Percentiles rank a stretch among this genome's conserved stretches.
These are phyloP conservation scores for Trematomus loennbergii DNA, from an alignment of 2,113 vertebrate genomes.

Conservation along the genomic window DNA sequence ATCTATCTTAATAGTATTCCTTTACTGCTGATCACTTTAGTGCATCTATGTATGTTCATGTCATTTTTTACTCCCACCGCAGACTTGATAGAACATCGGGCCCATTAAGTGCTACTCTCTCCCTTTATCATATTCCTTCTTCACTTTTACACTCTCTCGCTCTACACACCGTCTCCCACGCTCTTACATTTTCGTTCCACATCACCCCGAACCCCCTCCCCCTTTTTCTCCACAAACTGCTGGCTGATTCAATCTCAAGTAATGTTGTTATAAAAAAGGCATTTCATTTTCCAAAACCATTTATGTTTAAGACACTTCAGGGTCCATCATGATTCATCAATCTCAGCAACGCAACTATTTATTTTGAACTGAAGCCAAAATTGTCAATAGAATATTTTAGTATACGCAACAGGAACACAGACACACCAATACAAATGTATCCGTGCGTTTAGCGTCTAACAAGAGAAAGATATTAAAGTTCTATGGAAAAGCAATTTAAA, in stretches of 20 bases:
- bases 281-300: conserved; percentile 67
- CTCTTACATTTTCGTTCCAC: conserved; percentile 6
- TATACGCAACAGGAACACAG: background rate
- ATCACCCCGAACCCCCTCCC: background rate
- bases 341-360: conserved; percentile 4
- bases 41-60: conserved; percentile 16
- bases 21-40: conserved; percentile 10
- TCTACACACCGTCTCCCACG: background rate
- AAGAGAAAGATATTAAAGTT: background rate
- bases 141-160: background rate
- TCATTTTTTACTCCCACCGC: background rate
- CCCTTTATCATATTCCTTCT: conserved; percentile 24
- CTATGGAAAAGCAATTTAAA: conserved; percentile 14
- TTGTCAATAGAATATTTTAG: conserved; percentile 2
- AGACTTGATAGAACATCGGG: conserved; percentile 21
- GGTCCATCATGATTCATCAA: conserved; percentile 48
- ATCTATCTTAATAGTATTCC: conserved; percentile 21
- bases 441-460: background rate
- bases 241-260: conserved; percentile 67
- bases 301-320: conserved; percentile 42
- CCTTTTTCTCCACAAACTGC: conserved; percentile 36
- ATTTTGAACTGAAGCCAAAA: conserved; percentile 35
- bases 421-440: no score
- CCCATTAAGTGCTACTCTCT: background rate
- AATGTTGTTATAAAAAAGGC: conserved; percentile 61